Conservation (phyloP, 2,113 vertebrate species). For the Gallinago media region DNA sequence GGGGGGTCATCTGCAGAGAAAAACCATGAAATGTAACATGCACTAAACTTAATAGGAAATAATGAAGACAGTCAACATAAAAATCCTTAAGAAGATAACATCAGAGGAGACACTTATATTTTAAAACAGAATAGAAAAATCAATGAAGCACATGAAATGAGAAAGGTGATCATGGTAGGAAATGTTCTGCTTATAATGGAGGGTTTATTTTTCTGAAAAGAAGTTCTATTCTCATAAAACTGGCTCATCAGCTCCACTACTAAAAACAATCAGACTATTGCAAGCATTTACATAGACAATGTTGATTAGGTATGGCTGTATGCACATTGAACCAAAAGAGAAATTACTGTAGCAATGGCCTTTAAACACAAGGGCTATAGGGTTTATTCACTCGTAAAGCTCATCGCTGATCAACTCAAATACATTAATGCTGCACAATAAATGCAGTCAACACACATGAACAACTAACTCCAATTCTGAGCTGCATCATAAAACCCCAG, state of each 20-base stretch:
- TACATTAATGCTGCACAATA: neutral
- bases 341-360: neutral
- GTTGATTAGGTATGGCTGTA: neutral
- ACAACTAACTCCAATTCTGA: neutral
- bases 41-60: slow-evolving; percentile 67
- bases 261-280: fast-evolving
- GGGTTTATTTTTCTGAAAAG: neutral
- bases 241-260: neutral
- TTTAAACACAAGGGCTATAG: neutral
- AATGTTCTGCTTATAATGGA: neutral
- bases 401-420: neutral
- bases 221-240: neutral
- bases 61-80: slow-evolving; percentile 70
- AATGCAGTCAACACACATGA: neutral
- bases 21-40: slow-evolving; percentile 78
- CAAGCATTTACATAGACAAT: neutral
- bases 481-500: neutral
- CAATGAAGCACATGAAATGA: slow-evolving; percentile 71
- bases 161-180: slow-evolving; percentile 29
- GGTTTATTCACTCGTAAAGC: neutral
- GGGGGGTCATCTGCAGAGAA: no score
- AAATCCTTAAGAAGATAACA: slow-evolving; percentile 8
- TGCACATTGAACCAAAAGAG: neutral
- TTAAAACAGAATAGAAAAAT: slow-evolving; percentile 45
- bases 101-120: slow-evolving; percentile 20